A percentile compares a stretch with the other conserved stretches of the same genome.
Conservation (phyloP, 2,113 vertebrate species). For the Chitala chitala region DNA sequence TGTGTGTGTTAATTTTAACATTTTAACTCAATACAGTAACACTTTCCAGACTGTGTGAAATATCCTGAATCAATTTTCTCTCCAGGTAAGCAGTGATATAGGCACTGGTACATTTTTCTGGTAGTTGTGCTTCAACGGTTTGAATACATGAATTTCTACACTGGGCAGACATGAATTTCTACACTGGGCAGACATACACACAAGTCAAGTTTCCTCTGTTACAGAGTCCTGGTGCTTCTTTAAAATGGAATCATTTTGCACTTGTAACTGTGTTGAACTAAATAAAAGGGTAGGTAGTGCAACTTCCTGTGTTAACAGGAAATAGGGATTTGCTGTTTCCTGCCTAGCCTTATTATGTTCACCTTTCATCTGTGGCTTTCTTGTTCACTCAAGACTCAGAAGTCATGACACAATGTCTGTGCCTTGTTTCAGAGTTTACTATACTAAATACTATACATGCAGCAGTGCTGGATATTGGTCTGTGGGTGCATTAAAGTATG, state of each 20-base stretch:
- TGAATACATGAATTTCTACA: neutral
- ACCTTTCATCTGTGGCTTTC: too few species aligned
- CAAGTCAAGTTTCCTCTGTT: neutral
- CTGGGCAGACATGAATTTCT: neutral
- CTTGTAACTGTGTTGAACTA: constrained; percentile 51
- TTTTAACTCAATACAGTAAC: constrained; percentile 6
- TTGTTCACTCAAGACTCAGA: too few species aligned
- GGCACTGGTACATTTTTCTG: neutral
- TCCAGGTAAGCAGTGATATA: neutral
- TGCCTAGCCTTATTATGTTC: constrained; percentile 45
- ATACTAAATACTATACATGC: too few species aligned
- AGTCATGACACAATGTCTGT: too few species aligned
- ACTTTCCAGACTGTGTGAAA: neutral
- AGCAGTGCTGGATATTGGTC: too few species aligned
- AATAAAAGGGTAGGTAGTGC: constrained; percentile 40
- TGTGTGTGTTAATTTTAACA: neutral
- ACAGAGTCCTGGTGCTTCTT: neutral
- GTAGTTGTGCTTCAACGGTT: neutral
- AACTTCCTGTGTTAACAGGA: constrained; percentile 58
- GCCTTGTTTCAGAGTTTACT: too few species aligned
- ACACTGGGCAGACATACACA: neutral
- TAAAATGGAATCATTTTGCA: neutral
- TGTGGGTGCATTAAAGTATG: too few species aligned
- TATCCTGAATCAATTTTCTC: neutral
- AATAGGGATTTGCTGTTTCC: constrained; percentile 62